phyloP scores from a whole-genome alignment of 2,113 vertebrate species.

The Chionomys nivalis region DNA sequence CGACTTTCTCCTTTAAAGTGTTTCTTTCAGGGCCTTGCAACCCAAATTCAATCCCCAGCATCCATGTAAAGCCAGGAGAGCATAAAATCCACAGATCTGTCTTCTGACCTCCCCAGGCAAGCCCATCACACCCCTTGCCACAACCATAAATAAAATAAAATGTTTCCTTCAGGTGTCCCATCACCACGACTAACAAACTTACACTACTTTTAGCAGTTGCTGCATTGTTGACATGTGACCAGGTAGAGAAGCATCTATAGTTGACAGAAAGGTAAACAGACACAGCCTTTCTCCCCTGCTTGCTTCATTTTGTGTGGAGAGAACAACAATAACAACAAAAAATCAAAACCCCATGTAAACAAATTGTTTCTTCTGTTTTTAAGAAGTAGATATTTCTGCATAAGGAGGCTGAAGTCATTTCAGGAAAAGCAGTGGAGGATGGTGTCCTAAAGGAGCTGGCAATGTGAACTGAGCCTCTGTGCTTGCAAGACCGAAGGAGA shows the following conservation, averaged over 20 bases:
- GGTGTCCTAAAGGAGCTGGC: neutral
- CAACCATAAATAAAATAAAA: neutral
- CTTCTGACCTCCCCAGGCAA: neutral
- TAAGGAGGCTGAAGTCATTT: neutral
- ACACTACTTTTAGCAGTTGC: neutral
- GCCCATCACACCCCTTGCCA: neutral
- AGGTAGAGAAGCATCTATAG: neutral
- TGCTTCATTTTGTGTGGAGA: constrained; percentile 14
- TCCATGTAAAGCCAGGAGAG: neutral
- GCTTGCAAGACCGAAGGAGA: neutral
- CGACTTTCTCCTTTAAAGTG: neutral
- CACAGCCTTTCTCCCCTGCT: neutral
- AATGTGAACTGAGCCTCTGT: neutral
- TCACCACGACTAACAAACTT: neutral
- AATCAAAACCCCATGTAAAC: neutral
- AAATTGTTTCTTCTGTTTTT: neutral
- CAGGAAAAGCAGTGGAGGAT: neutral
- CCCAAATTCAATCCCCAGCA: neutral
- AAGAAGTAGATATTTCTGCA: neutral
- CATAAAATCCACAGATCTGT: too few species aligned
- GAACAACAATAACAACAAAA: neutral
- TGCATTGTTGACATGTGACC: neutral
- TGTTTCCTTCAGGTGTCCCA: too few species aligned
- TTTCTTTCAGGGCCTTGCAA: neutral
- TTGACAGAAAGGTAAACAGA: neutral